These are phyloP conservation scores for Petroica traversi DNA, from an alignment of 2,113 vertebrate genomes.

Conservation along the genomic window DNA sequence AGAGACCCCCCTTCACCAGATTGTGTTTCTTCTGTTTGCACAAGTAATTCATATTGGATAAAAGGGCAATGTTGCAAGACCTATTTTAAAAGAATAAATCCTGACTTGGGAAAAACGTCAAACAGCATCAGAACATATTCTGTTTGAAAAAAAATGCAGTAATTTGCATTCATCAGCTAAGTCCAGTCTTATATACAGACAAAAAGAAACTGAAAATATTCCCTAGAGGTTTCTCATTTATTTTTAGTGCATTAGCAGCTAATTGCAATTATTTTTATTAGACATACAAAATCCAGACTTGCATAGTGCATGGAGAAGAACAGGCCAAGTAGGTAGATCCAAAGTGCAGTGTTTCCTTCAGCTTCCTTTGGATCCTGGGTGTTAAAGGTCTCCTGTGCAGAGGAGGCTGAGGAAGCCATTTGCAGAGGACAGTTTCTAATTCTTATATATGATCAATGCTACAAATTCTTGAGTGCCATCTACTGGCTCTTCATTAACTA, in stretches of 20 bases:
- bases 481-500: conserved; percentile 32
- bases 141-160: not conserved
- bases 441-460: not conserved
- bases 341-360: not conserved
- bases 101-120: not conserved
- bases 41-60: not conserved
- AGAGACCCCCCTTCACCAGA: not conserved
- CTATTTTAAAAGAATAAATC: not conserved
- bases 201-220: not conserved
- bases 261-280: not conserved
- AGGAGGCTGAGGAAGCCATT: conserved; percentile 8
- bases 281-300: not conserved
- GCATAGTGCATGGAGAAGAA: not conserved
- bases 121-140: not conserved
- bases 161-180: not conserved
- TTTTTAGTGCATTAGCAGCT: not conserved
- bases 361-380: not conserved
- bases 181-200: not conserved
- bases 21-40: not conserved
- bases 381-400: not conserved
- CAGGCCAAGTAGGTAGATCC: not conserved
- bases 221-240: not conserved
- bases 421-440: not conserved
- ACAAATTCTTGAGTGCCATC: conserved; percentile 31
- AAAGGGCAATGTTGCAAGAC: not conserved